Evolutionary conservation across 2,113 vertebrate genomes (phyloP).

Genomic region (Hippocampus abdominalis): DNA sequence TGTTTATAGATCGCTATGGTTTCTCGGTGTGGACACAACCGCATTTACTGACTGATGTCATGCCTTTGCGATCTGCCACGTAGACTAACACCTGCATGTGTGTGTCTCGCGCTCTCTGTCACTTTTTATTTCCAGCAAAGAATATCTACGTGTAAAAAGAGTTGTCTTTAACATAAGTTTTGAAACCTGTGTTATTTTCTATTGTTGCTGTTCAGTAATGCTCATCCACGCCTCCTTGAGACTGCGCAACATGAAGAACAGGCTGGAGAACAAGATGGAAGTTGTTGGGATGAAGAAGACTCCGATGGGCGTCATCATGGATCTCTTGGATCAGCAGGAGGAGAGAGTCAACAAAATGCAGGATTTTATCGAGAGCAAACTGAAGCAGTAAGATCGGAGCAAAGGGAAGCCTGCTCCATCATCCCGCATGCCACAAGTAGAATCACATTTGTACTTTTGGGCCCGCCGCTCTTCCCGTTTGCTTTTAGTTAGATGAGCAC

Average conservation of each 20-base stretch:
- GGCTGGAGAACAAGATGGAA: constrained; percentile 95
- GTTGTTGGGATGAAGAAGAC: constrained; percentile 89
- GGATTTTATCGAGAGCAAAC: constrained; percentile 84
- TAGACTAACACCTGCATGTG: constrained; percentile 19
- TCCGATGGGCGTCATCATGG: constrained; percentile 91
- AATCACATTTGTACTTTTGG: background rate
- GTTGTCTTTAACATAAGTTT: background rate
- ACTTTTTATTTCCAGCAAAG: background rate
- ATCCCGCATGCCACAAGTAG: constrained; percentile 8
- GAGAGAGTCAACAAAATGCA: constrained; percentile 86
- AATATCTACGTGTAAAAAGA: background rate
- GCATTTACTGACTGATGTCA: constrained; percentile 59
- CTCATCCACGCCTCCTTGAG: constrained; percentile 91
- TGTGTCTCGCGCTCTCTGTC: background rate
- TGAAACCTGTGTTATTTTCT: background rate
- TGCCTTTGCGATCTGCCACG: constrained; percentile 39
- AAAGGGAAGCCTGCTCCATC: constrained; percentile 8
- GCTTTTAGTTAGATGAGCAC: constrained; percentile 10
- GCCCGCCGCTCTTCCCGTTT: constrained; percentile 6
- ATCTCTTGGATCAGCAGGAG: constrained; percentile 93
- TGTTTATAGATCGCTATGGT: constrained; percentile 63
- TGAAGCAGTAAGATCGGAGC: constrained; percentile 76
- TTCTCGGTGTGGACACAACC: constrained; percentile 43
- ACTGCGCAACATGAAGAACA: constrained; percentile 93
- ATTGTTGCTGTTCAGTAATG: constrained; percentile 74